A percentile compares a stretch with the other conserved stretches of the same genome.
Conservation (phyloP, 2,113 vertebrate genomes). For the Gadus chalcogrammus region DNA sequence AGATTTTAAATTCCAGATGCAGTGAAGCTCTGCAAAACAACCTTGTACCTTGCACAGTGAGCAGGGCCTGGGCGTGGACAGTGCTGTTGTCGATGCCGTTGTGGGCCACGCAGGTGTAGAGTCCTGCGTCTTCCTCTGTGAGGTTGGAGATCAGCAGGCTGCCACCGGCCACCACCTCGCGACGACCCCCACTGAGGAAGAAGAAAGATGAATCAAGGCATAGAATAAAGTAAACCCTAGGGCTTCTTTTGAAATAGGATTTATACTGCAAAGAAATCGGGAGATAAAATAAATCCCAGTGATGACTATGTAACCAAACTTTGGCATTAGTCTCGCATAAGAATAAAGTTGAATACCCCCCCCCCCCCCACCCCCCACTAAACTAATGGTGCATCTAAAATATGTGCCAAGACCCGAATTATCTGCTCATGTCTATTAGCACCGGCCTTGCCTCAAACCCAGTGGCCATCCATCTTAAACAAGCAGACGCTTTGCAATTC, state of each 20-base stretch:
- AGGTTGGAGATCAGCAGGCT: slow-evolving; percentile 80
- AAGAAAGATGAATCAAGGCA: neutral
- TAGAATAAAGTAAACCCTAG: neutral
- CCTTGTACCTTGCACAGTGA: slow-evolving; percentile 83
- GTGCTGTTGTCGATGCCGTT: slow-evolving; percentile 82
- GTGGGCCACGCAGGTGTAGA: slow-evolving; percentile 83
- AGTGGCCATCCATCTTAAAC: slow-evolving; percentile 34
- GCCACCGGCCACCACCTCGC: slow-evolving; percentile 79
- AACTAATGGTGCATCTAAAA: neutral
- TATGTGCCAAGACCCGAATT: slow-evolving; percentile 21
- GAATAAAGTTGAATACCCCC: no score
- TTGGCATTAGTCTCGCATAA: no score
- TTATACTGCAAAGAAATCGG: neutral
- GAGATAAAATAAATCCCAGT: no score
- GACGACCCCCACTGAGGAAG: slow-evolving; percentile 70
- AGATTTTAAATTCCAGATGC: neutral
- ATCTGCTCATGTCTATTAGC: slow-evolving; percentile 23
- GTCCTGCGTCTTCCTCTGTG: slow-evolving; percentile 78
- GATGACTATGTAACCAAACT: no score
- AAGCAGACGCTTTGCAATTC: slow-evolving; percentile 24
- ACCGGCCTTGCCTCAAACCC: slow-evolving; percentile 20
- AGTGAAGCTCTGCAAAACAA: neutral
- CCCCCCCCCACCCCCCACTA: no score
- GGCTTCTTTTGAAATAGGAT: neutral
- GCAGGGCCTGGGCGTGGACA: slow-evolving; percentile 82